Conservation (phyloP, 2,888 invertebrate species). For the Parnassius mnemosyne region DNA sequence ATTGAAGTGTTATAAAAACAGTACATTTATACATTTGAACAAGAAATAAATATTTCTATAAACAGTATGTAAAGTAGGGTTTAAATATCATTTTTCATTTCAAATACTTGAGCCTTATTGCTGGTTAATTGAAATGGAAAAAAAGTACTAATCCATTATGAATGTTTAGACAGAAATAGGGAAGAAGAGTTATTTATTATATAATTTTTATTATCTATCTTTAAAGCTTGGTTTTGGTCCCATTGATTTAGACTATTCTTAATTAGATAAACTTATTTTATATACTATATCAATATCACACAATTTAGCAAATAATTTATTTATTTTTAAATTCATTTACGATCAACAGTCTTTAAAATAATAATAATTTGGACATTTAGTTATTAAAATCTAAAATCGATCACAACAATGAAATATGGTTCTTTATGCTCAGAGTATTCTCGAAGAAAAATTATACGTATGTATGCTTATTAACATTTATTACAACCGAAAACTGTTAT, state of each 20-base stretch:
- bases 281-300: slow-evolving; percentile 68
- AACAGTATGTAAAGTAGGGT: too few species aligned
- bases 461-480: too few species aligned
- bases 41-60: not conserved
- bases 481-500: too few species aligned
- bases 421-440: slow-evolving; percentile 6
- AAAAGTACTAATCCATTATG: too few species aligned
- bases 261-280: slow-evolving; percentile 48
- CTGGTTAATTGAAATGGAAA: too few species aligned
- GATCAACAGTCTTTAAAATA: slow-evolving; percentile 45
- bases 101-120: too few species aligned
- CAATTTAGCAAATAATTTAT: slow-evolving; percentile 53
- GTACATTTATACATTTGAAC: not conserved
- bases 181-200: slow-evolving; percentile 4
- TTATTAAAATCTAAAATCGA: slow-evolving; percentile 68
- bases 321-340: slow-evolving; percentile 43
- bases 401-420: slow-evolving; percentile 45
- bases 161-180: not conserved
- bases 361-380: slow-evolving; percentile 46
- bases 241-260: slow-evolving; percentile 44
- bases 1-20: too few species aligned
- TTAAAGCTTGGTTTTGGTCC: slow-evolving; percentile 74
- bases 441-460: too few species aligned
- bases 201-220: slow-evolving; percentile 23
- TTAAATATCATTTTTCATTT: too few species aligned